Percentiles rank a stretch among this genome's conserved stretches.
Conservation (phyloP, 1,140 invertebrate species). For the Drosophila guanche region DNA sequence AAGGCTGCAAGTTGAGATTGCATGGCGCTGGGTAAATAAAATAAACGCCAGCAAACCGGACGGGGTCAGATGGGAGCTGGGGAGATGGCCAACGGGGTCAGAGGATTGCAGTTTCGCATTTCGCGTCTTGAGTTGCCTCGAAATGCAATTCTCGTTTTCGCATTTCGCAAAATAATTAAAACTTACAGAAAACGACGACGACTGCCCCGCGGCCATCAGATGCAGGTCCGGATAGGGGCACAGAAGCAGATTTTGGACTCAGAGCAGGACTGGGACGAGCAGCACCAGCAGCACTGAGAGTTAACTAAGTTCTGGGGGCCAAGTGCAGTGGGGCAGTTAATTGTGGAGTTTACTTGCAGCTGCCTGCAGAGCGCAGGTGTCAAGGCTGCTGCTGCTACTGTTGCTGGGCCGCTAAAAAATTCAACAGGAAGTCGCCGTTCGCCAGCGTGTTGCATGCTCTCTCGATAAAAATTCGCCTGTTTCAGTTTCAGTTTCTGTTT, state of each 20-base stretch:
- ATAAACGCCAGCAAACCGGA: slow-evolving; percentile 54
- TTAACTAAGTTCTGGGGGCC: slow-evolving; percentile 57
- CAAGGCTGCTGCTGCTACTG: slow-evolving; percentile 53
- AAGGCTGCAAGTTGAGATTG: slow-evolving; percentile 78
- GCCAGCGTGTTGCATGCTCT: slow-evolving; percentile 50
- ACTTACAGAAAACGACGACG: slow-evolving; percentile 65
- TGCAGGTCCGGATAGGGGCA: slow-evolving; percentile 24
- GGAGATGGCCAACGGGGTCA: slow-evolving; percentile 11
- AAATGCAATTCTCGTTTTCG: slow-evolving; percentile 79
- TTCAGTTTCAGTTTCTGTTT: slow-evolving; percentile 5
- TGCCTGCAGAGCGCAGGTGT: slow-evolving; percentile 37
- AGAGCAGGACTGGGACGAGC: not conserved
- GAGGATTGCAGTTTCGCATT: slow-evolving; percentile 44
- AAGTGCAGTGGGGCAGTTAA: slow-evolving; percentile 61
- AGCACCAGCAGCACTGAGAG: not conserved
- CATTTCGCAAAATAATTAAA: slow-evolving; percentile 80
- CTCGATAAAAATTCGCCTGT: slow-evolving; percentile 52
- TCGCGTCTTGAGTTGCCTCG: slow-evolving; percentile 48
- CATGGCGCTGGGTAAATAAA: slow-evolving; percentile 78
- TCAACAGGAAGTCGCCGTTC: slow-evolving; percentile 26
- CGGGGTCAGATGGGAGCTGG: not conserved
- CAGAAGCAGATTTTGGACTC: not conserved
- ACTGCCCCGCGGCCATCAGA: slow-evolving; percentile 27
- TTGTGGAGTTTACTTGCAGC: slow-evolving; percentile 47
- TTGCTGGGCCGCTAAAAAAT: slow-evolving; percentile 14